Base-by-base conservation (phyloP, 2,797 vertebrate species). In the Chloroceryle inda region DNA sequence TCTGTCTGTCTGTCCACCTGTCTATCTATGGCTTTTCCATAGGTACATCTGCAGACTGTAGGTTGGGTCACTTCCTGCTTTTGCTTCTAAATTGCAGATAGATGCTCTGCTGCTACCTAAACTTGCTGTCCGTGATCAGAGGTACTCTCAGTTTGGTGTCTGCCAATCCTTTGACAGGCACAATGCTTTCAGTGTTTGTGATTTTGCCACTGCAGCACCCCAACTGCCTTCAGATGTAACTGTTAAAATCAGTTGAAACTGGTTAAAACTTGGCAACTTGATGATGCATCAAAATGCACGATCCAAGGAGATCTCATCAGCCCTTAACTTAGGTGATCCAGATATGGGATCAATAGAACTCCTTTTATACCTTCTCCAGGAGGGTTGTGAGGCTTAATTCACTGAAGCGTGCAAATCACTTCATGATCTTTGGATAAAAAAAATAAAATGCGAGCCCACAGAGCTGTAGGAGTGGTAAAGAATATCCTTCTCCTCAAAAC, bases 281-380 rank as follows among this genome's bases (percentile, higher is more conserved):
- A 1, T 67, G 44, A 26, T 11, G 3, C 2, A 13, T 74, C 31
- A 47, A 37, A 64, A 40, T 31, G 31, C 27, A 0, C 2, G 47
- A 40, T 40, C 27, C 71, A 29, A 78, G 68, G 58, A 88, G 85
- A 58, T 53, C 17, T 22, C 26, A 29, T 11, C 24, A 6, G 0
- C n/a, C 67, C 50, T 67, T 77, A 64, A 21, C 21, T 52, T 14
- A 20, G 55, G 71, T 17, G 71, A 63, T 71, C 37, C 56, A 23
- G 49, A 9, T 18, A 33, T 56, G n/a, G 64, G 63, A 71, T 79
- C 67, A 16, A 33, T 31, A 45, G 45, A 83, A 55, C 9, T 62
- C 2, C 35, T 27, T 73, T 89, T 77, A 14, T 26, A 49, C n/a
- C 16, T 64, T 74, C 56, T 91, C 56, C 13, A 27, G 68, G 26